Base-by-base conservation (phyloP, 1,140 invertebrate genomes). In the Phenacoccus solenopsis region DNA sequence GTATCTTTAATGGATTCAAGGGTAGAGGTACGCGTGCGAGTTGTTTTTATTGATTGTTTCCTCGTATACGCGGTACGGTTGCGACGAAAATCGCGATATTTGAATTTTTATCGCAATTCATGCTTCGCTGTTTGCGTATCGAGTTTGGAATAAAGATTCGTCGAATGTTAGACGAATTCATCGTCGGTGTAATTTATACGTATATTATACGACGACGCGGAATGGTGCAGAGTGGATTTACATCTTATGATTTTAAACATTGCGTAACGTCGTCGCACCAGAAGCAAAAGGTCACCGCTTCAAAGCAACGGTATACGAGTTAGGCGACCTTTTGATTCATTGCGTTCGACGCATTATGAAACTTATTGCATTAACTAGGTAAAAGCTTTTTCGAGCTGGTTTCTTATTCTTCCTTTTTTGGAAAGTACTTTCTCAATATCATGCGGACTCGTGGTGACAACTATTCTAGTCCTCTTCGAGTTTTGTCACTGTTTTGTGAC, bases 311-410 rank as follows among this genome's bases (percentile, higher is more conserved):
- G 20, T n/a, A n/a, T 49, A 49, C 38, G 16, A 49, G 38, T 49
- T 49, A 49, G n/a, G n/a, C 38, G 38, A 49, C 38, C 38, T 49
- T 49, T 49, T 49, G 38, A 10, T 49, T 49, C 38, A n/a, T n/a
- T n/a, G n/a, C 20, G 20, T 49, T n/a, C 38, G 38, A 49, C 38
- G 38, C 38, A 49, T 49, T 49, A 49, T 49, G 38, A 49, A 49
- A 49, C 12, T 49, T 49, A 49, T 49, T 49, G 20, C 38, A 49
- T 49, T 49, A n/a, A n/a, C n/a, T n/a, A 49, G 12, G 38, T 49
- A 49, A 49, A 49, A 49, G 38, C 38, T 49, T n/a, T 49, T 49
- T 49, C n/a, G n/a, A n/a, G n/a, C n/a, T n/a, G n/a, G n/a, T n/a
- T n/a, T n/a, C n/a, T n/a, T n/a, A n/a, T n/a, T n/a, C n/a, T n/a